These are phyloP conservation scores for Melolontha melolontha DNA, from an alignment of 2,888 invertebrate species.

Conservation along the genomic window DNA sequence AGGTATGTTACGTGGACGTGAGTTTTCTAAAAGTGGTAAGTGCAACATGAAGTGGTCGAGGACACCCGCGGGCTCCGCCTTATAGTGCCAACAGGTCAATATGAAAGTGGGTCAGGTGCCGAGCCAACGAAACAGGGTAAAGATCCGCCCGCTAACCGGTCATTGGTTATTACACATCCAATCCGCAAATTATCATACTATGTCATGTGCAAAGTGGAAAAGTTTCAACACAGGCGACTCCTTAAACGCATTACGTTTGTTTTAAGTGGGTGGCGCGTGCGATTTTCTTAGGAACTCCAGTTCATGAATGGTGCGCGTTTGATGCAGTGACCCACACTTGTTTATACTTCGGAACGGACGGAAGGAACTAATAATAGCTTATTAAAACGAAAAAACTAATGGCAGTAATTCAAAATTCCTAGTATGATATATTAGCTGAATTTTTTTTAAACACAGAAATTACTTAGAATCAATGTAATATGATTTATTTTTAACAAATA, in stretches of 20 bases:
- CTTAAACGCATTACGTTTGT: background rate
- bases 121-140: slow-evolving; percentile 55
- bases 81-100: slow-evolving; percentile 58
- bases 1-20: slow-evolving; percentile 1
- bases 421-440: too few species aligned
- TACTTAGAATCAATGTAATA: too few species aligned
- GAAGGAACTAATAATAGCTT: too few species aligned
- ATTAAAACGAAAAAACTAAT: too few species aligned
- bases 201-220: slow-evolving; percentile 9
- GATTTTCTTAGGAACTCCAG: too few species aligned
- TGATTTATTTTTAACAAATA: too few species aligned
- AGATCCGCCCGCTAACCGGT: slow-evolving; percentile 57
- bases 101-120: slow-evolving; percentile 56
- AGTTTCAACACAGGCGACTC: background rate
- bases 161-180: slow-evolving; percentile 58
- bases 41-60: slow-evolving; percentile 44
- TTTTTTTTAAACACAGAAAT: too few species aligned
- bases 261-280: too few species aligned
- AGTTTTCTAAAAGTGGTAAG: slow-evolving; percentile 12
- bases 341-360: too few species aligned
- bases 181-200: slow-evolving; percentile 49
- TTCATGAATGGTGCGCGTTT: too few species aligned
- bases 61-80: slow-evolving; percentile 52
- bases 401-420: too few species aligned
- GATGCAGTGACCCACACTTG: too few species aligned